Conservation (phyloP, 2,888 invertebrate species). For the Acheta domesticus region DNA sequence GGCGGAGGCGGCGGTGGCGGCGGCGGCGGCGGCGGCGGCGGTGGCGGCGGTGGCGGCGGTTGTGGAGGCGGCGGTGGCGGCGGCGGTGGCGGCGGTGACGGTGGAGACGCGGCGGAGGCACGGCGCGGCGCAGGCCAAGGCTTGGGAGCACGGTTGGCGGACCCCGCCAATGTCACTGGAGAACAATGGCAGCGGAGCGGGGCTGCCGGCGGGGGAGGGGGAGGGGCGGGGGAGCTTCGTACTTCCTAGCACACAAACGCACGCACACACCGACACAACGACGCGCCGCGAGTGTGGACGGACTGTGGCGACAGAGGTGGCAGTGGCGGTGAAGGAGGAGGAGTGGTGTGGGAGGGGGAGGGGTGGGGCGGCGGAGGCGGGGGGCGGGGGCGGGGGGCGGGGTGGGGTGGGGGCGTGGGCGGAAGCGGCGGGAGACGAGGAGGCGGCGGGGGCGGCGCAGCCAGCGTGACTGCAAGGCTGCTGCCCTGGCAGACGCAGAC, state of each 20-base stretch:
- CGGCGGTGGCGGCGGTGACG: too few relatives aligned
- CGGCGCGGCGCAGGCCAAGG: too few relatives aligned
- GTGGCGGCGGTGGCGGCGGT: too few relatives aligned
- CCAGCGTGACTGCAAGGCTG: too few relatives aligned
- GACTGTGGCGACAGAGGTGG: not conserved
- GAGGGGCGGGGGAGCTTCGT: not conserved
- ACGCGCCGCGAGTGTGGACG: not conserved
- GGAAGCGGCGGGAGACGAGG: not conserved
- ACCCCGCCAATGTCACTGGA: too few relatives aligned
- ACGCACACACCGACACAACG: not conserved
- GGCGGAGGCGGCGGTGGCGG: too few relatives aligned
- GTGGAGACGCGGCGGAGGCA: too few relatives aligned
- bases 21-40: too few relatives aligned
- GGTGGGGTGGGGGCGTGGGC: not conserved
- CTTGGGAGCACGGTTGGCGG: too few relatives aligned
- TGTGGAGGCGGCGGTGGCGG: too few relatives aligned
- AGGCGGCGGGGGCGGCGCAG: not conserved
- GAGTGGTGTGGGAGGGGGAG: not conserved
- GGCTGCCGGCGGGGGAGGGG: not conserved
- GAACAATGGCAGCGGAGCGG: not conserved
- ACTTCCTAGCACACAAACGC: not conserved
- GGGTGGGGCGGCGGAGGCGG: not conserved
- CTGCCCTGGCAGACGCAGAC: too few relatives aligned
- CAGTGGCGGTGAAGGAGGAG: too few relatives aligned
- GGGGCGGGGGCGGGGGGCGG: not conserved